Evolutionary conservation across 2,797 vertebrate species (phyloP).

Genomic region (Lepilemur ruficaudatus): DNA sequence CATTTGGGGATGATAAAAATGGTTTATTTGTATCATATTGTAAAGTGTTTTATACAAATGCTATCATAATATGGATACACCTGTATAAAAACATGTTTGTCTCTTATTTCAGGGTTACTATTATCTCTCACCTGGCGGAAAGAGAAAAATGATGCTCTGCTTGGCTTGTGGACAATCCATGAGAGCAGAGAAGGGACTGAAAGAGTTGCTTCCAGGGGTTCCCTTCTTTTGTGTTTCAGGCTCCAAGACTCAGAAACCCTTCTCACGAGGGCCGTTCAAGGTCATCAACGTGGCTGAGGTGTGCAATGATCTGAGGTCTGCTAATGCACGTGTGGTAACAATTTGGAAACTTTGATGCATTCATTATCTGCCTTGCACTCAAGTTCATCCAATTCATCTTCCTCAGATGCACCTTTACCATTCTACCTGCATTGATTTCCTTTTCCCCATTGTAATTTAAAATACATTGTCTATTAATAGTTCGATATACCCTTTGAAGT

Average conservation of each 20-base stretch:
- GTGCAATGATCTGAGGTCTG: neutral
- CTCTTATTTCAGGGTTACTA: slow-evolving; percentile 75
- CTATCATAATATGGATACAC: neutral
- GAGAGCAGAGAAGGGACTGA: slow-evolving; percentile 61
- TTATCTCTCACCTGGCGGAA: slow-evolving; percentile 59
- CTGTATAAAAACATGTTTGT: neutral
- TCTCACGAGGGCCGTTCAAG: slow-evolving; percentile 73
- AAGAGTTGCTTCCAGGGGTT: slow-evolving; percentile 55
- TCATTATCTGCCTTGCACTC: slow-evolving; percentile 14
- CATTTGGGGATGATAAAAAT: neutral
- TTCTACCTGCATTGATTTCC: slow-evolving; percentile 52
- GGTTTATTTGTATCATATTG: neutral
- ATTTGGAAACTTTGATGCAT: neutral
- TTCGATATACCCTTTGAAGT: slow-evolving; percentile 55
- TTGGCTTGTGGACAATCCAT: slow-evolving; percentile 70
- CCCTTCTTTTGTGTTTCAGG: slow-evolving; percentile 78
- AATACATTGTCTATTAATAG: slow-evolving; percentile 69
- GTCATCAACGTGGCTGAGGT: slow-evolving; percentile 75
- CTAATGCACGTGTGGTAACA: neutral
- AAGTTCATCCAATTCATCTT: slow-evolving; percentile 40
- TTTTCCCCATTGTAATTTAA: slow-evolving; percentile 52
- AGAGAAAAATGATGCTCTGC: slow-evolving; percentile 70
- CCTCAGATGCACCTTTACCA: neutral
- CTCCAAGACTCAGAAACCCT: slow-evolving; percentile 38
- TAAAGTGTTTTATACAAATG: neutral